Evolutionary conservation across 2,113 vertebrate species (phyloP).

Genomic region (Rhombomys opimus): DNA sequence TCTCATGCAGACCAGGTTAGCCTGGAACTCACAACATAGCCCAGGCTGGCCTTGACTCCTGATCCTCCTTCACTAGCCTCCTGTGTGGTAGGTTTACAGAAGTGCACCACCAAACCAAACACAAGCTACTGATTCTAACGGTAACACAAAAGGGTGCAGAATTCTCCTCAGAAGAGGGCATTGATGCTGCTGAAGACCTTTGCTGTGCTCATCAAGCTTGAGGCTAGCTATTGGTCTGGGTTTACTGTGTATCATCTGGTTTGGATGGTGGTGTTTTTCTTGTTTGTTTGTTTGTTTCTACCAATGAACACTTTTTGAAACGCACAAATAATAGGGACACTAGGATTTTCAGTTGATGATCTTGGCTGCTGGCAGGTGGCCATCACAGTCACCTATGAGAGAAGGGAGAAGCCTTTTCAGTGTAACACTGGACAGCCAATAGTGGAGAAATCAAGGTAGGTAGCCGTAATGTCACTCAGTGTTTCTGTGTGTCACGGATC

Average conservation of each 20-base stretch:
- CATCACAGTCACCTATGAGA: conserved; percentile 72
- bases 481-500: background rate
- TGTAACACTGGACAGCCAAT: conserved; percentile 83
- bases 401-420: conserved; percentile 96
- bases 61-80: background rate
- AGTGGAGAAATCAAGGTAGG: conserved; percentile 91
- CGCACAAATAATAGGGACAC: conserved; percentile 88
- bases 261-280: conserved; percentile 70
- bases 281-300: conserved; percentile 92
- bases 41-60: background rate
- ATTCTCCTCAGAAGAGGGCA: background rate
- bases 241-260: conserved; percentile 95
- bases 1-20: background rate
- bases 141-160: background rate
- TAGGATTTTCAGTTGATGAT: conserved; percentile 93
- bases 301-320: conserved; percentile 86
- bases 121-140: background rate
- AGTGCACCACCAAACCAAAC: background rate
- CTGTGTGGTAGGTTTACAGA: background rate
- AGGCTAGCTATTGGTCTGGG: conserved; percentile 76
- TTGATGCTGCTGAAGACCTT: conserved; percentile 75
- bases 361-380: conserved; percentile 96
- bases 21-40: background rate
- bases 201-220: background rate
- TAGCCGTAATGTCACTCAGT: conserved; percentile 6